Conservation (phyloP, 2,113 vertebrate genomes). For the Eubucco bourcierii region DNA sequence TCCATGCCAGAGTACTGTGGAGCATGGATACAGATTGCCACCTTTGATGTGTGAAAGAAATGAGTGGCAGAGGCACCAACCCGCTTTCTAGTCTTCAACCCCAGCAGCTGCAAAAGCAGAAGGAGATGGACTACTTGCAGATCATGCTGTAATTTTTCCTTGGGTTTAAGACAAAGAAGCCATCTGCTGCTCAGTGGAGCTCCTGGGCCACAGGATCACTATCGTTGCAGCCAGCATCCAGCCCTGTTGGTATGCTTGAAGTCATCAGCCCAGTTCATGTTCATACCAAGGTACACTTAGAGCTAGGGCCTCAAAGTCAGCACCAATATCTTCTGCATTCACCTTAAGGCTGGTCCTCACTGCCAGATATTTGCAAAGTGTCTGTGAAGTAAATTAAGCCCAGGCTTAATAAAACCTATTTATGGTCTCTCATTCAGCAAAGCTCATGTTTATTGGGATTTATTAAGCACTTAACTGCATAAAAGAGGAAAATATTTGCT, state of each 20-base stretch:
- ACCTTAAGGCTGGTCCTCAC: neutral
- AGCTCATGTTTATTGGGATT: constrained; percentile 32
- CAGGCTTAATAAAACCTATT: constrained; percentile 24
- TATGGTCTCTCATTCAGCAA: constrained; percentile 29
- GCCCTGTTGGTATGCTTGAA: neutral
- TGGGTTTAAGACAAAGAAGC: neutral
- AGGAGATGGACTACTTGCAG: neutral
- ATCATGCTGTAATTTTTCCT: neutral
- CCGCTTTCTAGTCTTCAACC: neutral
- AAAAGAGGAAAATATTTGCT: constrained; percentile 54
- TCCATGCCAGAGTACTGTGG: neutral
- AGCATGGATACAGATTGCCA: neutral
- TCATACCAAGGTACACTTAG: accelerated
- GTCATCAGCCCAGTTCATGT: neutral
- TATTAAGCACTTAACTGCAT: constrained; percentile 41
- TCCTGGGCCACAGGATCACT: neutral
- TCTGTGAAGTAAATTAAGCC: neutral
- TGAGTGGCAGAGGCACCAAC: neutral
- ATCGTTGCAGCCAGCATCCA: neutral
- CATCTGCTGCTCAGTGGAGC: neutral
- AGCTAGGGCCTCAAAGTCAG: neutral
- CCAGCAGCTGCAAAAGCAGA: neutral
- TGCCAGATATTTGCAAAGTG: neutral
- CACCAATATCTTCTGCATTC: neutral
- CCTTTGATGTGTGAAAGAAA: neutral